Conservation (phyloP, 2,113 vertebrate genomes). For the Percopsis transmontana region DNA sequence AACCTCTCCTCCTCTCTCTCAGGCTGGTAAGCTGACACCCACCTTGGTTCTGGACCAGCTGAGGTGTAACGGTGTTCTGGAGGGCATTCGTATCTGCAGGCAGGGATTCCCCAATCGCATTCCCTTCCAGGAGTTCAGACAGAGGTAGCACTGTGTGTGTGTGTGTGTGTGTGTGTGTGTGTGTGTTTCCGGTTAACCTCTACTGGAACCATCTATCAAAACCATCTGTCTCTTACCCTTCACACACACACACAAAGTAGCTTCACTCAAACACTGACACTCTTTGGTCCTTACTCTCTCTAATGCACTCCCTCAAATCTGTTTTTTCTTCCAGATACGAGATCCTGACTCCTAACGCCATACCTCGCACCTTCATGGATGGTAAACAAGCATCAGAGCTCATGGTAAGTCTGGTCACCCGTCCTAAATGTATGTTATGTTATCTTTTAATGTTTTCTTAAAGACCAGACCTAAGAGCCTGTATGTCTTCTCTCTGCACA, state of each 20-base stretch:
- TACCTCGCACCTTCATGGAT: slow-evolving; percentile 93
- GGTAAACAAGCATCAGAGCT: slow-evolving; percentile 91
- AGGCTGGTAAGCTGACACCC: slow-evolving; percentile 88
- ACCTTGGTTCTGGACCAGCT: slow-evolving; percentile 88
- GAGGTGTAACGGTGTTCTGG: slow-evolving; percentile 89
- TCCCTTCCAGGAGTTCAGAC: slow-evolving; percentile 92
- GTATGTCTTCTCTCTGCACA: slow-evolving; percentile 39
- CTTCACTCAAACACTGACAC: too few relatives aligned
- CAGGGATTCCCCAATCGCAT: slow-evolving; percentile 95
- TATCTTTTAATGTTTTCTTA: not conserved
- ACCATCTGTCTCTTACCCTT: slow-evolving; percentile 4
- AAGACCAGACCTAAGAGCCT: not conserved
- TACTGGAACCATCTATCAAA: slow-evolving; percentile 2
- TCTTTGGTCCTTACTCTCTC: not conserved
- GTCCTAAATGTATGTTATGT: not conserved
- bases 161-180: not conserved
- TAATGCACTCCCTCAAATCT: slow-evolving; percentile 8
- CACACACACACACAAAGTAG: not conserved
- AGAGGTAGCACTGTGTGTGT: slow-evolving; percentile 77
- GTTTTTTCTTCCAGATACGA: slow-evolving; percentile 80
- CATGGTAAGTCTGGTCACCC: slow-evolving; percentile 77
- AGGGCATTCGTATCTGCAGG: slow-evolving; percentile 92
- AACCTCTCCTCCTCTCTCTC: not conserved
- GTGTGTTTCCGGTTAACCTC: not conserved
- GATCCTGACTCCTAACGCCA: slow-evolving; percentile 91